Evolutionary conservation across 2,888 invertebrate species (phyloP), one percentile per base, ranked within the genome.

Genomic region (Lottia gigantea): DNA sequence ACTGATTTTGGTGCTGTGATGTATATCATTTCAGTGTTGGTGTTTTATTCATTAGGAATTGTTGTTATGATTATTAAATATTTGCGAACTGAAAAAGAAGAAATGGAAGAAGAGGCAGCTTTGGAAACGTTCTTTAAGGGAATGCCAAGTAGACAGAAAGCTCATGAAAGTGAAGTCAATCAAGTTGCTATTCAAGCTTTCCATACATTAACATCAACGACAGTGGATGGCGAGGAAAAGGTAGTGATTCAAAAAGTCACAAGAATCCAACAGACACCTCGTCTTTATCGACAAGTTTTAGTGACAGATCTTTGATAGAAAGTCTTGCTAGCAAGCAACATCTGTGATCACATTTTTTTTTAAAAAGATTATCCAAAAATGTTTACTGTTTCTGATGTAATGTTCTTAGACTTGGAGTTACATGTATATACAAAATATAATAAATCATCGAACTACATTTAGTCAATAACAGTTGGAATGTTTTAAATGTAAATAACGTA

Each of bases 1-100:
- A 72, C 76, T 16, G 83, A 83, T 64, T 73, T 76, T 12, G 83
- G 83, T 8, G 83, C 83, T 6, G 79, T 84, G 19, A 65, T 82
- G 67, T 84, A 84, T 65, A 84, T 84, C 31, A 76, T 82, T 12
- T 77, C 79, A 8, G 83, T 84, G 7, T 73, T 84, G 1, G 75
- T 82, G 47, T 82, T 84, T 67, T 84, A 84, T 71, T 83, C 83
- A 8, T 72, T 78, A 6, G 83, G 82, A 40, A 83, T 84, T 47
- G 76, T 83, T 12, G 76, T 80, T 2, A 84, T 84, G 83, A 81
- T 84, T 47, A 74, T 84, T 23, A 84, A 84, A 68, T 82, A 84
- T 75, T 74, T 82, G 6, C 78, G 79, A 67, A 77, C 82, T 15
- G 80, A 81, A 71, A 75, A 75, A 40, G 76, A 78, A 11, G 80